phyloP scores from a whole-genome alignment of 2,888 invertebrate species.

The Machimus rusticus region DNA sequence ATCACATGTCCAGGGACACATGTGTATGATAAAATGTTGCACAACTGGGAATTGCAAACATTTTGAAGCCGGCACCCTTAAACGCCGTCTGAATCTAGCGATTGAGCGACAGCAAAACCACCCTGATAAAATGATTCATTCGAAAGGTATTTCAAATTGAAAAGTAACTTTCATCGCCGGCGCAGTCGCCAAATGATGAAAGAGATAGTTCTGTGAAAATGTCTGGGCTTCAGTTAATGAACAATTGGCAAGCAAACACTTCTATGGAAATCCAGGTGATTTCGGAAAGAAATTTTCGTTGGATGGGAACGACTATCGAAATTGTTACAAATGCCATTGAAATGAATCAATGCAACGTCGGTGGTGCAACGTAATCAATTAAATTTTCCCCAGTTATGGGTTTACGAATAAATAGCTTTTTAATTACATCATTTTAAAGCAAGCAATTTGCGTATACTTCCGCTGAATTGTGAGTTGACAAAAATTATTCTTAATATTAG shows the following conservation, averaged over 20 bases:
- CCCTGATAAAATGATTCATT: neutral
- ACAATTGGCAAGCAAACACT: neutral
- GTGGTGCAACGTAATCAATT: neutral
- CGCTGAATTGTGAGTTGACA: neutral
- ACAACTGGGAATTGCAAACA: neutral
- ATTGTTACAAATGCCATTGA: neutral
- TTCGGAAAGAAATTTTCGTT: neutral
- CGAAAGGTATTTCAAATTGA: neutral
- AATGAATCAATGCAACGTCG: neutral
- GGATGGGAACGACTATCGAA: neutral
- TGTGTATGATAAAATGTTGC: neutral
- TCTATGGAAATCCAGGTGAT: neutral
- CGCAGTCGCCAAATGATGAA: neutral
- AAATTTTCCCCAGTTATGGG: neutral
- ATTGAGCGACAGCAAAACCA: neutral
- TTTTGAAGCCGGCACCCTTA: neutral
- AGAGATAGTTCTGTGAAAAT: neutral
- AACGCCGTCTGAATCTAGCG: neutral
- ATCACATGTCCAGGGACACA: neutral
- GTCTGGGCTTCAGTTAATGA: neutral
- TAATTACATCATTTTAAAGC: neutral
- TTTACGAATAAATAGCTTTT: neutral
- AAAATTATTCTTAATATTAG: neutral
- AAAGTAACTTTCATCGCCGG: neutral
- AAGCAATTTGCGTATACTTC: neutral